A percentile compares a stretch with the other conserved stretches of the same genome.
Evolutionary conservation across 2,888 invertebrate species (phyloP).

Genomic region (Linnaemya tessellans): DNA sequence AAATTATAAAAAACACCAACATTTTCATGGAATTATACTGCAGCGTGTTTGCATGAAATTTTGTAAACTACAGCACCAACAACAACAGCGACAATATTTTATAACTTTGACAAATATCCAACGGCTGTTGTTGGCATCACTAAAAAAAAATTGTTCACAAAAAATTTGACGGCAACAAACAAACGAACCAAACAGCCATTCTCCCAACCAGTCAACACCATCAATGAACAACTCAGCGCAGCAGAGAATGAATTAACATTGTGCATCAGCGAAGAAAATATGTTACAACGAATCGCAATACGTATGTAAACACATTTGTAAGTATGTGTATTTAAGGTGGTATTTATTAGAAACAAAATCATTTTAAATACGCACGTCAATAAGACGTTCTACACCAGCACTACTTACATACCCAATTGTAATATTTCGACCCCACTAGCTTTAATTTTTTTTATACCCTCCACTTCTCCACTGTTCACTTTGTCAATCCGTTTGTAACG

Average conservation of each 20-base stretch:
- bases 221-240: constrained; percentile 21
- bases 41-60: constrained; percentile 58
- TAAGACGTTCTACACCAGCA: too few relatives aligned
- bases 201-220: constrained; percentile 22
- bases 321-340: constrained; percentile 58
- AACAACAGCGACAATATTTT: constrained; percentile 54
- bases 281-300: constrained; percentile 56
- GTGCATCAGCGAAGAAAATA: constrained; percentile 29
- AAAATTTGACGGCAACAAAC: constrained; percentile 36
- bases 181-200: constrained; percentile 37
- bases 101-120: constrained; percentile 71
- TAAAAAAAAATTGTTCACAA: constrained; percentile 2
- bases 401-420: too few relatives aligned
- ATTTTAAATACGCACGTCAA: too few relatives aligned
- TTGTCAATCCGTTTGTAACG: too few relatives aligned
- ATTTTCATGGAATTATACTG: constrained; percentile 40
- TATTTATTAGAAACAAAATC: constrained; percentile 52
- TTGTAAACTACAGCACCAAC: constrained; percentile 36
- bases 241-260: constrained; percentile 34
- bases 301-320: too few relatives aligned
- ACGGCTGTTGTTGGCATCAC: constrained; percentile 71
- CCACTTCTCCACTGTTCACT: too few relatives aligned
- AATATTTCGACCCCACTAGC: too few relatives aligned
- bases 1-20: constrained; percentile 25
- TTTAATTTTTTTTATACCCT: too few relatives aligned